Base-by-base conservation (phyloP, 2,113 vertebrate genomes). In the Columbina picui region DNA sequence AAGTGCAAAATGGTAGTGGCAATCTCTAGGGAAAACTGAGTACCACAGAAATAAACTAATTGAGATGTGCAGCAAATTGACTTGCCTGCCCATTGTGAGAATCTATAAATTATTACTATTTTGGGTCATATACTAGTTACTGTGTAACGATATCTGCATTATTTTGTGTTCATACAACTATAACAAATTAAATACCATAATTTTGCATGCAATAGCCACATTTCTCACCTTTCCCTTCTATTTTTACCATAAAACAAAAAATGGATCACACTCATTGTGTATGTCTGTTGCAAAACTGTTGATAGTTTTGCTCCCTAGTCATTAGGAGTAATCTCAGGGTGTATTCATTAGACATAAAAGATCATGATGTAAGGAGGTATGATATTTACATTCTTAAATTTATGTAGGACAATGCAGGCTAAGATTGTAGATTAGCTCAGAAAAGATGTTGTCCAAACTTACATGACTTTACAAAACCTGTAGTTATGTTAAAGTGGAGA, bases 201-300 rank as follows among this genome's bases (percentile, higher is more conserved):
- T 63, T 87, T 83, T 69, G 10, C 29, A 29, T 63, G 36, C 23
- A 41, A 6, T 36, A 52, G 10, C 14, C n/a, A 27, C 6, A 27
- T 64, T 92, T 80, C n/a, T 60, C 7, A 59, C 7, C 2, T 76
- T 83, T 23, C 2, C 4, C 13, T 11, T 84, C 14, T 53, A 13
- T 74, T 87, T 87, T 63, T 65, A 43, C 41, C 34, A 70, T 74
- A 47, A 75, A 84, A 14, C 20, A 80, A 69, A 49, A 78, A 82
- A 41, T 29, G 0, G 2, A 19, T 52, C 34, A 50, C 1, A 1
- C 7, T 82, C 32, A 38, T 50, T 78, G n/a, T 45, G 6, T 3
- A 43, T n/a, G 4, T 70, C 34, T 60, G 10, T 56, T 75, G 20
- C 18, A n/a, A 65, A 84, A 57, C 4, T 43, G 10, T 20, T 61